Conservation (phyloP, 2,113 vertebrate species). For the Axis porcinus region DNA sequence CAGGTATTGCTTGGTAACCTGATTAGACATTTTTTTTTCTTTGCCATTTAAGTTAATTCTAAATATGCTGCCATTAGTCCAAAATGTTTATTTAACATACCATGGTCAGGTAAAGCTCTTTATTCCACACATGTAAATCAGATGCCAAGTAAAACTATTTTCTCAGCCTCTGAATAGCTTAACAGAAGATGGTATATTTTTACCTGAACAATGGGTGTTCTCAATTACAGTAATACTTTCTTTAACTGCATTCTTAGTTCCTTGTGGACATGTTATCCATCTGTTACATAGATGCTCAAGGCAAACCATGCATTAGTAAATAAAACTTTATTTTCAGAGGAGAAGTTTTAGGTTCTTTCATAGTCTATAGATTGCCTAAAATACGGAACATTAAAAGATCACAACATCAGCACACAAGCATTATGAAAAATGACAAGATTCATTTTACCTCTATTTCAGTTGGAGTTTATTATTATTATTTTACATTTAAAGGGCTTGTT, state of each 20-base stretch:
- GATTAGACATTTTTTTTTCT: background rate
- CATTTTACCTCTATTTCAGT: conserved; percentile 64
- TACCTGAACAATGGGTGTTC: background rate
- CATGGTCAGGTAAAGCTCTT: background rate
- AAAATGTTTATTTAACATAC: background rate
- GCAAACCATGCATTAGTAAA: conserved; percentile 70
- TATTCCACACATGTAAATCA: background rate
- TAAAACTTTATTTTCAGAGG: conserved; percentile 58
- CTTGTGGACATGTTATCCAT: conserved; percentile 67
- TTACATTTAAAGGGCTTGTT: background rate
- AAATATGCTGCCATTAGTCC: background rate
- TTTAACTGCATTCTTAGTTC: conserved; percentile 55
- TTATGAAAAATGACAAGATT: conserved; percentile 59
- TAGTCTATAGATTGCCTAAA: conserved; percentile 61
- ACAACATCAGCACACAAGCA: conserved; percentile 66
- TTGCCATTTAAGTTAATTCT: background rate
- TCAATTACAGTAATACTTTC: conserved; percentile 19
- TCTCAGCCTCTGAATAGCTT: conserved; percentile 28
- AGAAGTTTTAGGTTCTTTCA: conserved; percentile 64
- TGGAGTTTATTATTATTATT: conserved; percentile 31
- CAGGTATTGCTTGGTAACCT: background rate
- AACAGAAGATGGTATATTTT: conserved; percentile 12
- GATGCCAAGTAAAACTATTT: background rate
- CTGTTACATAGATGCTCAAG: conserved; percentile 66
- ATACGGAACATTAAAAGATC: conserved; percentile 68